Conservation (phyloP, 2,888 invertebrate genomes). For the Machimus atricapillus region DNA sequence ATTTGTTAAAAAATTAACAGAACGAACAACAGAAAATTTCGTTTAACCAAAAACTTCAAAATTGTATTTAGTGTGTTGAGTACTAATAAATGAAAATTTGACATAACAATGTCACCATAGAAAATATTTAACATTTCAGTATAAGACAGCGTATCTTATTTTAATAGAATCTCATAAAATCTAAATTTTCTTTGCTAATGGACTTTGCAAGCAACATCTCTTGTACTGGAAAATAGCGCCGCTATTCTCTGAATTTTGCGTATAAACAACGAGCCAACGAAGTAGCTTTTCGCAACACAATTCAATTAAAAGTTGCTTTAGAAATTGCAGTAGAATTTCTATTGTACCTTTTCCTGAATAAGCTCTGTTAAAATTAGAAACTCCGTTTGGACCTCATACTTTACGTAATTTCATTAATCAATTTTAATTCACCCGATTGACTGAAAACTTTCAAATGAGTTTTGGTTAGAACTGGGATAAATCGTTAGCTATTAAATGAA, state of each 20-base stretch:
- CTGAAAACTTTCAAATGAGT: background rate
- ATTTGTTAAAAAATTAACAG: background rate
- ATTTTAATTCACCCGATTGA: background rate
- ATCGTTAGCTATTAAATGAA: background rate
- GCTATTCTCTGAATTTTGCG: background rate
- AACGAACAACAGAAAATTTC: no score
- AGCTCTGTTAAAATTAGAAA: background rate
- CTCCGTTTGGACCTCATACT: background rate
- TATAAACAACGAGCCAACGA: background rate
- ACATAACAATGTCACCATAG: background rate
- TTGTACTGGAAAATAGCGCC: background rate
- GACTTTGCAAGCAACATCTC: background rate
- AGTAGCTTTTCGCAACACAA: background rate
- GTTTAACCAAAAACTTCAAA: no score
- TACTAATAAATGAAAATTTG: no score
- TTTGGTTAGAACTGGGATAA: background rate
- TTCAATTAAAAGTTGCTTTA: background rate
- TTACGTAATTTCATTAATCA: background rate
- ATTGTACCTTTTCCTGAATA: background rate
- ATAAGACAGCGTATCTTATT: background rate
- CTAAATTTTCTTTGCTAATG: background rate
- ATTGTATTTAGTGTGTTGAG: no score
- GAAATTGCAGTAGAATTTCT: background rate
- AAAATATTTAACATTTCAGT: background rate
- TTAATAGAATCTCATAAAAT: background rate